Percentiles rank a stretch among this genome's conserved stretches.
phyloP scores from a whole-genome alignment of 2,888 invertebrate genomes.

The Sthenelais limicola region DNA sequence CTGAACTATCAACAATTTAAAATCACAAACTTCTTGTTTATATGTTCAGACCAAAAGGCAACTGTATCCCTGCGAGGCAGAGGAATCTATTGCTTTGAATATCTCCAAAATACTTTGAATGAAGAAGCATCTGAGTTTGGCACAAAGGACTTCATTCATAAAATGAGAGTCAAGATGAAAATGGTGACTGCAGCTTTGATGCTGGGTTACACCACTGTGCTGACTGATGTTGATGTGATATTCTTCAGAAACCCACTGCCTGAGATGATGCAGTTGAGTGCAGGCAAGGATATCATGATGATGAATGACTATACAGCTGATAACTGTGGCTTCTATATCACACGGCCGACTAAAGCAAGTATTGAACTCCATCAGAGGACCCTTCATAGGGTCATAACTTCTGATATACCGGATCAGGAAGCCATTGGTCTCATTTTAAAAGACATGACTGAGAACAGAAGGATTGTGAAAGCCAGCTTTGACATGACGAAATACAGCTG shows the following conservation, averaged over 20 bases:
- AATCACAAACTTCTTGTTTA: constrained; percentile 13
- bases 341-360: constrained; percentile 6
- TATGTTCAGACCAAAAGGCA: constrained; percentile 22
- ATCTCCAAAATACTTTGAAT: neutral
- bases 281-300: constrained; percentile 20
- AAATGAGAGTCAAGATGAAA: constrained; percentile 31
- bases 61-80: neutral
- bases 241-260: constrained; percentile 31
- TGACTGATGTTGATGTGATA: constrained; percentile 25
- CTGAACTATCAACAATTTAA: neutral
- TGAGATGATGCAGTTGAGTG: constrained; percentile 7
- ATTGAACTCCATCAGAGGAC: constrained; percentile 14
- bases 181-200: constrained; percentile 3
- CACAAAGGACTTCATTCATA: constrained; percentile 1
- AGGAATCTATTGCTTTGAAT: constrained; percentile 12
- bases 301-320: neutral
- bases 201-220: constrained; percentile 23
- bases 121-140: constrained; percentile 32
- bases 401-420: neutral
- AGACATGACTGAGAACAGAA: neutral
- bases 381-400: neutral
- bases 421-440: constrained; percentile 2
- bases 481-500: constrained; percentile 36
- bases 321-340: constrained; percentile 37
- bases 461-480: neutral